Base-by-base conservation (phyloP, 2,797 vertebrate genomes). In the Novumbra hubbsi region DNA sequence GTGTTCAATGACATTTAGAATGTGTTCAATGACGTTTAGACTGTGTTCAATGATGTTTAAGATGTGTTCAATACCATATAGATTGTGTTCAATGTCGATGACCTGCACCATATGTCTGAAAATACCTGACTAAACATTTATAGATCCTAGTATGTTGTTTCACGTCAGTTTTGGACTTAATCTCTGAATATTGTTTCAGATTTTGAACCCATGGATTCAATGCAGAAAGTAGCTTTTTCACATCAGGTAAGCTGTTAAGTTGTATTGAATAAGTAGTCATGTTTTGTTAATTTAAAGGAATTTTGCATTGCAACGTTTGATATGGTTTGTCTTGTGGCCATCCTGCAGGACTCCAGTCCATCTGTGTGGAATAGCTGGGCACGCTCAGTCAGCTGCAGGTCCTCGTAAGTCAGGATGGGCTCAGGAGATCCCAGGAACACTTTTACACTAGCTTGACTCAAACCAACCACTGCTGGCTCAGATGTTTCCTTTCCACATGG, bases 401-500 rank as follows among this genome's bases (percentile, higher is more conserved):
- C 92, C 68, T 93, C 78, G 96, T 99, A 95, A 93, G 96, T 95
- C 85, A 17, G 27, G 16, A 21, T 27, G 28, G 30, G 69, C 17
- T 57, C 7, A 57, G 14, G 5, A 30, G 27, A 17, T 64, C 62
- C 28, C 28, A 32, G 16, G 55, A 12, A 21, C 21, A 2, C 9
- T 57, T 57, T 57, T 57, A 57, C 55, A 57, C 55, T 21, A 57
- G 8, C 52, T 1, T 60, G 11, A 60, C 21, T 17, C 21, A 21
- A 60, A 27, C 21, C n/a, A 24, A 60, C 19, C 55, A 24, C 55
- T 60, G 55, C 55, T 60, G 55, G 11, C 21, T 27, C 55, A 1
- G 21, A 27, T 60, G 55, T 60, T 24, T 60, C 21, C 21, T 24
- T 24, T 60, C 21, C 55, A 60, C 21, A 60, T 12, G 21, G 24